phyloP scores from a whole-genome alignment of 2,113 vertebrate genomes.

The Atlantisia rogersi region DNA sequence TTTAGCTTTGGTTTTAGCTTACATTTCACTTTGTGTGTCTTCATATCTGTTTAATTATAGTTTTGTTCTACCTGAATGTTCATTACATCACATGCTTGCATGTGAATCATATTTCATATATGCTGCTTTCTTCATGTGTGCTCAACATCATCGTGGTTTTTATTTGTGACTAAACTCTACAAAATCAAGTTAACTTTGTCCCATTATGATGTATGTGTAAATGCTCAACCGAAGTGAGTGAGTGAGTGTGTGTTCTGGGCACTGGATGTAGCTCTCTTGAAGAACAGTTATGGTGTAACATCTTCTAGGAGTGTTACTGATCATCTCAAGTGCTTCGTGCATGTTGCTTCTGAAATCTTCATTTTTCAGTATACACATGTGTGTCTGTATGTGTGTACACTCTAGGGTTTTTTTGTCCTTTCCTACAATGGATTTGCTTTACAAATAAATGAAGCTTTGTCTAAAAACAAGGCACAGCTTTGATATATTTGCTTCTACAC shows the following conservation, averaged over 20 bases:
- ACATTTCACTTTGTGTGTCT: background rate
- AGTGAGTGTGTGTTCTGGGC: no score
- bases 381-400: background rate
- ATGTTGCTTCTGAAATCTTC: background rate
- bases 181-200: background rate
- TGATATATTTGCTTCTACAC: background rate
- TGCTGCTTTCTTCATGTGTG: background rate
- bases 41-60: background rate
- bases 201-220: background rate
- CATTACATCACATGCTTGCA: fast-evolving
- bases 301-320: background rate
- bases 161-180: background rate
- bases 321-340: background rate
- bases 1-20: background rate
- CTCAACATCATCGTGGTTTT: background rate
- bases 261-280: background rate
- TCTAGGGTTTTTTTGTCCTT: background rate
- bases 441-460: background rate
- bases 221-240: background rate
- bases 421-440: background rate
- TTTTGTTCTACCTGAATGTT: background rate
- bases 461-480: background rate
- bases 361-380: background rate
- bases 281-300: background rate
- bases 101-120: background rate